A percentile compares a stretch with the other conserved stretches of the same genome.
These are phyloP conservation scores for Tiliqua scincoides DNA, from an alignment of 2,113 vertebrate species.

Conservation along the genomic window DNA sequence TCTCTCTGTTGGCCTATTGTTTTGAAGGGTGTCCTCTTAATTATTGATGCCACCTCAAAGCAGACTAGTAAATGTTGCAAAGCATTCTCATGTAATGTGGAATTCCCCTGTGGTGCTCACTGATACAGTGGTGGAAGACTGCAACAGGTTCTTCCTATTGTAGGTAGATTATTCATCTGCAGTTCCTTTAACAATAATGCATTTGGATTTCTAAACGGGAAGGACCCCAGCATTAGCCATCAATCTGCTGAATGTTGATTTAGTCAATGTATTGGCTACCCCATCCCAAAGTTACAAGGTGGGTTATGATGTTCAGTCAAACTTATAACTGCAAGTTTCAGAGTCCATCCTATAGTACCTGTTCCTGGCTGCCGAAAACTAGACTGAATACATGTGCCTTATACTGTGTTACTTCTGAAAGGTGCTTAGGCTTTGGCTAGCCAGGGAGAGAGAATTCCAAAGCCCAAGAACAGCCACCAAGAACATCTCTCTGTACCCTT, in stretches of 20 bases:
- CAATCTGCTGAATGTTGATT: not conserved
- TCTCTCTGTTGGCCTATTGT: rapidly evolving
- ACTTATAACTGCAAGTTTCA: no score
- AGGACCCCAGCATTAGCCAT: not conserved
- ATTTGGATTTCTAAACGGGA: not conserved
- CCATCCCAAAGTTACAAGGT: no score
- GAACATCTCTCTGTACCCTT: no score
- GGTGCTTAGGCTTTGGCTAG: no score
- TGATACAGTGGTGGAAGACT: rapidly evolving
- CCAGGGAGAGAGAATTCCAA: no score
- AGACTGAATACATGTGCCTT: no score
- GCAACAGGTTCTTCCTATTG: not conserved
- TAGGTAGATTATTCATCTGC: not conserved
- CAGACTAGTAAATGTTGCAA: rapidly evolving
- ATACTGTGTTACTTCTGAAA: no score
- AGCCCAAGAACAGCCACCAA: no score
- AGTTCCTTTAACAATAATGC: no score
- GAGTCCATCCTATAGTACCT: no score
- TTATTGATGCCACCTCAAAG: not conserved
- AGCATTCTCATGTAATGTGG: rapidly evolving
- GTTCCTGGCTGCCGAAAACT: no score
- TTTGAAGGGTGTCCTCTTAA: not conserved
- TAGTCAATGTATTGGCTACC: not conserved
- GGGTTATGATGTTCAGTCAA: no score
- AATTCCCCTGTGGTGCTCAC: not conserved